Evolutionary conservation across 2,113 vertebrate species (phyloP).

Genomic region (Apteryx mantelli): DNA sequence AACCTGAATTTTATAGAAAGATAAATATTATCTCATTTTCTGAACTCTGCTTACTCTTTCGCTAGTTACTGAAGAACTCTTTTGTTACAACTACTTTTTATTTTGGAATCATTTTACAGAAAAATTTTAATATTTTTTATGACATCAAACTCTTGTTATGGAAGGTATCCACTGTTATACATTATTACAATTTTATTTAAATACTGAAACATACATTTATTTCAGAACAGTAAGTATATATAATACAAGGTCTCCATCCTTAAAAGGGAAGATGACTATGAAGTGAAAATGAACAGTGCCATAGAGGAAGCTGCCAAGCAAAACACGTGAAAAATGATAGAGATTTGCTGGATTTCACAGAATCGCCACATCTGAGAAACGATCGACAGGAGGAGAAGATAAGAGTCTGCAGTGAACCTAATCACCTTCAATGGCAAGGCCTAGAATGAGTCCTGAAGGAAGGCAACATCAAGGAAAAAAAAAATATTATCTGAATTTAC

Average conservation of each 20-base stretch:
- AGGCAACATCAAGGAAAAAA: background rate
- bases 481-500: background rate
- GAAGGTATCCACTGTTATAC: background rate
- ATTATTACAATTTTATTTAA: background rate
- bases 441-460: background rate
- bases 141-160: background rate
- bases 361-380: background rate
- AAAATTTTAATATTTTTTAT: background rate
- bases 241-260: background rate
- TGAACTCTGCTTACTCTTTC: background rate
- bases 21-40: background rate
- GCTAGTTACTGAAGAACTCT: background rate
- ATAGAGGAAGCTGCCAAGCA: fast-evolving
- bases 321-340: background rate
- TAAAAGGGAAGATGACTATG: background rate
- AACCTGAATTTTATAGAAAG: background rate
- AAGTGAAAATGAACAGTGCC: background rate
- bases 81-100: background rate
- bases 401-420: background rate
- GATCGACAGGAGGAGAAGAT: background rate
- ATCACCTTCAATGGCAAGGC: background rate
- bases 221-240: background rate
- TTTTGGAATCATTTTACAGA: background rate
- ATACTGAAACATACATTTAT: background rate
- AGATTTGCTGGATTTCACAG: background rate